Percentiles rank a stretch among this genome's conserved stretches.
Conservation (phyloP, 1,140 invertebrate species). For the Drosophila grimshawi region DNA sequence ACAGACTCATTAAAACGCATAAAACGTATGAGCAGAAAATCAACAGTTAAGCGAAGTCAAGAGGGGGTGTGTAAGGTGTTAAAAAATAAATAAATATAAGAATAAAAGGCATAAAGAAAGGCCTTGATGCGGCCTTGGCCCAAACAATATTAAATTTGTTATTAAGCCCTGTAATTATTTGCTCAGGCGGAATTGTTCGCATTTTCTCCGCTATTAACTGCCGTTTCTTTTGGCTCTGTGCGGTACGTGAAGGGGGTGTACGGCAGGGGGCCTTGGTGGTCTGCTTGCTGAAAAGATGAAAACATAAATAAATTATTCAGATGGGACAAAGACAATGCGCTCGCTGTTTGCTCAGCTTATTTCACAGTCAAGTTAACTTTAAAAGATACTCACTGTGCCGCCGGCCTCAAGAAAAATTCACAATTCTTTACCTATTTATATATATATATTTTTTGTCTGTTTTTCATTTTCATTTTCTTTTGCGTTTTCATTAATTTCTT, state of each 20-base stretch:
- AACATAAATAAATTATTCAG: constrained; percentile 79
- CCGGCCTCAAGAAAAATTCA: constrained; percentile 25
- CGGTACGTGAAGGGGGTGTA: background rate
- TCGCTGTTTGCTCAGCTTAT: constrained; percentile 63
- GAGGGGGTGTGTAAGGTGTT: background rate
- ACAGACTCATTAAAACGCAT: constrained; percentile 72
- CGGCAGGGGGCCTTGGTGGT: background rate
- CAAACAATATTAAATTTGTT: constrained; percentile 77
- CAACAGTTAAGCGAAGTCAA: constrained; percentile 52
- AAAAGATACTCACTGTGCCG: constrained; percentile 48
- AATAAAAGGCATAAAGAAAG: constrained; percentile 26
- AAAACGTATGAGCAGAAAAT: constrained; percentile 63
- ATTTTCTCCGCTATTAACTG: constrained; percentile 56
- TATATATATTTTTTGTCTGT: constrained; percentile 3
- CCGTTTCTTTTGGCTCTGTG: constrained; percentile 10
- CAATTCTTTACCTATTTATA: constrained; percentile 11
- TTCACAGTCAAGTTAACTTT: constrained; percentile 80
- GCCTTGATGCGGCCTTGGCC: constrained; percentile 47
- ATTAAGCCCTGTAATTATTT: constrained; percentile 80
- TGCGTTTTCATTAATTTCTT: constrained; percentile 74
- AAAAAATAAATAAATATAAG: constrained; percentile 23
- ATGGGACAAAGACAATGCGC: constrained; percentile 76
- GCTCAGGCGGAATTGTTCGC: constrained; percentile 67
- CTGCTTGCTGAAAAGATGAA: constrained; percentile 48
- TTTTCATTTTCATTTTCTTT: constrained; percentile 24